Evolutionary conservation across 1,140 invertebrate species (phyloP).

Genomic region (Macrobrachium rosenbergii): DNA sequence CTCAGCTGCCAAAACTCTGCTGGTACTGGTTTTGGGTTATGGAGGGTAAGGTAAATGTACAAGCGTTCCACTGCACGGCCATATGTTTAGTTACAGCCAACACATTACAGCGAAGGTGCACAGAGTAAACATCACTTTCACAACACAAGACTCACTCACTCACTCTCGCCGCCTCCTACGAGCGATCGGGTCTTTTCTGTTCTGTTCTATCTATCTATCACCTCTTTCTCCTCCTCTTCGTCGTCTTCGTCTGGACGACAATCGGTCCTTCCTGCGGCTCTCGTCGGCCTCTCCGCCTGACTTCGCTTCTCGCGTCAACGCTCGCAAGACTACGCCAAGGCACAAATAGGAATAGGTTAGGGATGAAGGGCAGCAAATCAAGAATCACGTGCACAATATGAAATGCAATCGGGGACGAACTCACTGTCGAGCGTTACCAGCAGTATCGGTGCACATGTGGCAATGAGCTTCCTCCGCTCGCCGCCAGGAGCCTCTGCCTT

Average conservation of each 20-base stretch:
- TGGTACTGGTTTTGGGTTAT: constrained; percentile 5
- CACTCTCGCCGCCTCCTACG: too few relatives aligned
- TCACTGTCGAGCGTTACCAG: neutral
- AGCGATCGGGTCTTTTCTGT: too few relatives aligned
- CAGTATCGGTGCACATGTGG: constrained; percentile 50
- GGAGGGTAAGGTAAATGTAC: constrained; percentile 37
- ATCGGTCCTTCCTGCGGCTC: too few relatives aligned
- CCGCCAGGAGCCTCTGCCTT: constrained; percentile 42
- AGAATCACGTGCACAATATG: constrained; percentile 35
- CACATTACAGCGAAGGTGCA: constrained; percentile 43
- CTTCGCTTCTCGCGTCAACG: too few relatives aligned
- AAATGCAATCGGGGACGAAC: neutral
- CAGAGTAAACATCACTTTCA: constrained; percentile 46
- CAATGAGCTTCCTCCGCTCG: constrained; percentile 4
- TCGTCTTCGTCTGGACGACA: neutral
- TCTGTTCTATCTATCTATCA: too few relatives aligned
- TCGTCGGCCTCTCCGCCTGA: too few relatives aligned
- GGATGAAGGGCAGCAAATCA: neutral
- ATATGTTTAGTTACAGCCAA: constrained; percentile 53
- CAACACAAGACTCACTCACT: constrained; percentile 25
- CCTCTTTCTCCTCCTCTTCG: too few relatives aligned
- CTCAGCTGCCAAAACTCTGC: constrained; percentile 21
- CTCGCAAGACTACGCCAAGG: too few relatives aligned
- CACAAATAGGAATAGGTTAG: neutral
- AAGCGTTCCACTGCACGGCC: constrained; percentile 50